Conservation (phyloP, 2,113 vertebrate species). For the Romanogobio albipinnatus region DNA sequence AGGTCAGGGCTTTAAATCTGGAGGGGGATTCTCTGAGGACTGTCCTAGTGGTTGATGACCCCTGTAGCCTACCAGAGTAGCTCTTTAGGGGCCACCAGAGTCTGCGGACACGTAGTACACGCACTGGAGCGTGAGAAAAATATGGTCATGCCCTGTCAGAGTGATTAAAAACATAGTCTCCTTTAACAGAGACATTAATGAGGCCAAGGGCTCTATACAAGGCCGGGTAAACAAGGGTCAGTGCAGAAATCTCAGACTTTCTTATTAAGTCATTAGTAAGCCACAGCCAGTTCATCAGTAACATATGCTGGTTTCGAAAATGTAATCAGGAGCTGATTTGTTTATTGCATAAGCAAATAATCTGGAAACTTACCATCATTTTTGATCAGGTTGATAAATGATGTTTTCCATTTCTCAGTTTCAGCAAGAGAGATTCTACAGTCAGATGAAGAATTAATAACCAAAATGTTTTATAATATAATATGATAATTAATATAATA, state of each 20-base stretch:
- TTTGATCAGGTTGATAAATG: conserved; percentile 84
- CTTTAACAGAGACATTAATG: background rate
- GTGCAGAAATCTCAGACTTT: too few relatives aligned
- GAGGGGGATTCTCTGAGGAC: conserved; percentile 58
- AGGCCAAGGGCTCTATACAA: background rate
- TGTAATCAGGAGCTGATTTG: background rate
- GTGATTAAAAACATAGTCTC: background rate
- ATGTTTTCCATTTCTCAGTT: conserved; percentile 88
- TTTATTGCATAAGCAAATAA: background rate
- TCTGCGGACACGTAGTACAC: conserved; percentile 68
- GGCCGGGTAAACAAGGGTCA: conserved; percentile 9
- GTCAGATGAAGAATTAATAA: background rate
- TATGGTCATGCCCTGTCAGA: conserved; percentile 8
- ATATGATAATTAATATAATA: background rate
- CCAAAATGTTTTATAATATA: background rate
- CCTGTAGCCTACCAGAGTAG: conserved; percentile 54
- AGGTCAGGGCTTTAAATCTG: conserved; percentile 57
- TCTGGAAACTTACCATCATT: conserved; percentile 81
- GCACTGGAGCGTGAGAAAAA: conserved; percentile 75
- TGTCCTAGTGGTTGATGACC: conserved; percentile 46
- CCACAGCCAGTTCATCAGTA: background rate
- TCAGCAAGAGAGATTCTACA: conserved; percentile 80
- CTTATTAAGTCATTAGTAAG: background rate
- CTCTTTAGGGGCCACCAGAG: conserved; percentile 55
- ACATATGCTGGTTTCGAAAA: background rate